These are phyloP conservation scores for Saccopteryx bilineata DNA, from an alignment of 2,113 vertebrate genomes.

Conservation along the genomic window DNA sequence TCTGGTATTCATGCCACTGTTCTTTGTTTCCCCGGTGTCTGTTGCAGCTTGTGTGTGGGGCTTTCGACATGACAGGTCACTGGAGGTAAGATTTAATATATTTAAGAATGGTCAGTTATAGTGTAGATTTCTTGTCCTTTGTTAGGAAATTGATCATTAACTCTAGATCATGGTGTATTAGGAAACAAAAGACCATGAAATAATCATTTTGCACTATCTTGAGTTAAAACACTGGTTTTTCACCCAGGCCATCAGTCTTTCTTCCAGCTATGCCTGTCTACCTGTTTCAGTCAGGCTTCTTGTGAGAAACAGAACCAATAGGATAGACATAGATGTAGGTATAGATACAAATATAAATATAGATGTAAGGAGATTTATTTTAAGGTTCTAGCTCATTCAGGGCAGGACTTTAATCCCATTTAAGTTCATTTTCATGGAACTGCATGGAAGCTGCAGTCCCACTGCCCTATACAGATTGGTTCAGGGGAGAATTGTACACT, in stretches of 20 bases:
- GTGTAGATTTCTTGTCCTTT: not conserved
- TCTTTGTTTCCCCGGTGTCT: slow-evolving; percentile 98
- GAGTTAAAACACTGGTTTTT: not conserved
- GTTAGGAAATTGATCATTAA: not conserved
- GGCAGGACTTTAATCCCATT: not conserved
- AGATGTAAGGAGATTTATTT: not conserved
- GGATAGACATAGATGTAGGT: not conserved
- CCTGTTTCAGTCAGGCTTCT: not conserved
- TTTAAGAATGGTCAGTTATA: slow-evolving; percentile 19
- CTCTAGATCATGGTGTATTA: not conserved
- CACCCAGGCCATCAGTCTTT: not conserved
- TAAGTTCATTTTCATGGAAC: not conserved
- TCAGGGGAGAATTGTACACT: not conserved
- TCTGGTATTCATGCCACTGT: slow-evolving; percentile 98
- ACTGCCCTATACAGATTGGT: not conserved
- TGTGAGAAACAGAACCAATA: not conserved
- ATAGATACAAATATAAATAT: not conserved
- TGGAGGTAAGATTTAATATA: slow-evolving; percentile 91
- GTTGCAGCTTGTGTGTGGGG: slow-evolving; percentile 99
- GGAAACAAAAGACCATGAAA: not conserved
- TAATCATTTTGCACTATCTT: not conserved
- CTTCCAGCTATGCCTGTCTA: not conserved
- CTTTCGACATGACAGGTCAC: slow-evolving; percentile 97
- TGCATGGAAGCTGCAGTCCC: not conserved
- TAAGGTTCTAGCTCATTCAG: not conserved